Percentiles rank a stretch among this genome's conserved stretches.
phyloP scores from a whole-genome alignment of 2,888 invertebrate genomes.

The Dicranocentrus wangi region DNA sequence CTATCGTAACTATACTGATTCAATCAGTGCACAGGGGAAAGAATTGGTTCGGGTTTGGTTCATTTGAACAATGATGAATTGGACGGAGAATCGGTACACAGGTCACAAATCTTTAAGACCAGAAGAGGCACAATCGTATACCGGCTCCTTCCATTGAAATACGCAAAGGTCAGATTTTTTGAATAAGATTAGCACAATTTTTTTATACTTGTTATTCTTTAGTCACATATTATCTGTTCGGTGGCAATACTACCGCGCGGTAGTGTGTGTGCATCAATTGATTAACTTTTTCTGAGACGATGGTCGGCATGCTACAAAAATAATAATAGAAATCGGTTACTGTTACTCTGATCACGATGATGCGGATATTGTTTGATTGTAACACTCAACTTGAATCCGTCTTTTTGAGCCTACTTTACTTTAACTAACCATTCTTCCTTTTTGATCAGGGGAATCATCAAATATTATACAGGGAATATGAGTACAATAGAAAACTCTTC shows the following conservation, averaged over 20 bases:
- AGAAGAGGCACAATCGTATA: background rate
- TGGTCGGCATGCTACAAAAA: background rate
- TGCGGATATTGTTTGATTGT: constrained; percentile 3
- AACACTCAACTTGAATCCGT: background rate
- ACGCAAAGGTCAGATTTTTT: constrained; percentile 13
- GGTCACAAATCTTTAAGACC: constrained; percentile 5
- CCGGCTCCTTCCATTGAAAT: background rate
- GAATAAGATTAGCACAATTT: constrained; percentile 19
- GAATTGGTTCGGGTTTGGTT: constrained; percentile 1
- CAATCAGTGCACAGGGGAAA: constrained; percentile 7
- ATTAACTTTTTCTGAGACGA: background rate
- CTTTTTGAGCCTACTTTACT: background rate
- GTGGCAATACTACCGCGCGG: no score
- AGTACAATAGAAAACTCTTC: background rate
- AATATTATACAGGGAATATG: background rate
- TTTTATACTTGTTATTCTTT: background rate
- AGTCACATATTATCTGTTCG: no score
- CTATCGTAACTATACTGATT: constrained; percentile 8
- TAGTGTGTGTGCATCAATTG: no score
- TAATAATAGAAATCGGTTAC: constrained; percentile 14
- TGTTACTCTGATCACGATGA: constrained; percentile 10
- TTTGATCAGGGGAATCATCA: background rate
- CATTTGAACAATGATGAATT: constrained; percentile 2
- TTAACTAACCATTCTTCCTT: constrained; percentile 8
- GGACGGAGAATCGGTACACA: background rate